Base-by-base conservation (phyloP, 2,797 vertebrate genomes). In the Peromyscus melanophrys region DNA sequence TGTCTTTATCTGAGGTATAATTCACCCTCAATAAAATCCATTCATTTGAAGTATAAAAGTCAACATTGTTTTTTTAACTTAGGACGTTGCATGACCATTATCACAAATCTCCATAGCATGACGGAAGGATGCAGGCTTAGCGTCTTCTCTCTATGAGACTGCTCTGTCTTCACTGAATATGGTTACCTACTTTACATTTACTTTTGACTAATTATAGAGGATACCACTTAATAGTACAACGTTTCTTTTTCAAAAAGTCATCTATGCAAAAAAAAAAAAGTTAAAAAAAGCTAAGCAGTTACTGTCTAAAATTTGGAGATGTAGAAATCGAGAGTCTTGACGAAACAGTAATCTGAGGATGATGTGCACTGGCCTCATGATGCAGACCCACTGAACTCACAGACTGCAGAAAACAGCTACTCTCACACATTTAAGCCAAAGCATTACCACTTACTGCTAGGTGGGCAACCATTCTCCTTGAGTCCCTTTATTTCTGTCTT, bases 221-320 rank as follows among this genome's bases (percentile, higher is more conserved):
- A 65, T 90, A 59, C 67, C 61, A 92, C 37, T 88, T 85, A 92
- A 71, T 34, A 84, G 49, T 14, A 75, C 13, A 88, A 90, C 81
- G 76, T 65, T 90, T 93, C 71, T 84, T 76, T 90, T 83, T 55
- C 25, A 85, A 55, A 92, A 78, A 75, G 43, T 75, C 59, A 63
- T 16, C 78, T 85, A 78, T 4, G 19, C 16, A 81, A 82, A 92
- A 83, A 11, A 82, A 81, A 82, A 92, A 83, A 11, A 82, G 29
- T 65, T 94, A 27, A 69, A 94, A 78, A 75, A 43, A 31, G 71
- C 59, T 78, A 57, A 89, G n/a, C 0, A 91, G 43, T 25, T 40
- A 88, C 77, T 34, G 94, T 25, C 49, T 14, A 40, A 0, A 19
- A 40, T 81, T 37, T 83, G 65, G 87, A 92, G 19, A 9, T 65